A percentile compares a stretch with the other conserved stretches of the same genome.
phyloP scores from a whole-genome alignment of 2,113 vertebrate genomes.

The Aegotheles bennettii region DNA sequence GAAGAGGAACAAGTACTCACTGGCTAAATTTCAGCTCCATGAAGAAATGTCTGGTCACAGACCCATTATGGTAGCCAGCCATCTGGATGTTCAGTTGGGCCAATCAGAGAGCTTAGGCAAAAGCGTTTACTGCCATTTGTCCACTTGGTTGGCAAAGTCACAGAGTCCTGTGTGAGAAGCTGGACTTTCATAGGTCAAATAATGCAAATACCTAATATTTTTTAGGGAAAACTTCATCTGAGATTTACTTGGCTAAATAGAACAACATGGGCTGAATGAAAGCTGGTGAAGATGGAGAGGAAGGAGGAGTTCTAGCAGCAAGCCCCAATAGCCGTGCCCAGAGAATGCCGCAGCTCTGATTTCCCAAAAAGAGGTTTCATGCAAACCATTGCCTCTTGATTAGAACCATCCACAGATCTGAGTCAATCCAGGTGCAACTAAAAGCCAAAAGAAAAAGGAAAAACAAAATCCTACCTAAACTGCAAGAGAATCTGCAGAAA shows the following conservation, averaged over 20 bases:
- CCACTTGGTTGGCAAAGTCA: background rate
- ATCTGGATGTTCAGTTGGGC: background rate
- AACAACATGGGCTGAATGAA: background rate
- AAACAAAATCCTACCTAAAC: background rate
- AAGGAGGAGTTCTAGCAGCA: background rate
- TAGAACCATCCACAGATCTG: background rate
- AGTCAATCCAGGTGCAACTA: background rate
- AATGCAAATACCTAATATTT: background rate
- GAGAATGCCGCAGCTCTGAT: accelerated
- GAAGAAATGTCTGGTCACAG: background rate
- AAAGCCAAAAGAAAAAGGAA: background rate
- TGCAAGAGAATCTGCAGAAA: background rate
- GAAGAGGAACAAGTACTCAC: background rate
- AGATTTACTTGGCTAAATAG: background rate
- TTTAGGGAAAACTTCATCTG: background rate
- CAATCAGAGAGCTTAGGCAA: background rate
- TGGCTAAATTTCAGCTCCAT: background rate
- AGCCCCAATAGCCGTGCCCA: background rate
- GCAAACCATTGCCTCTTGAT: background rate
- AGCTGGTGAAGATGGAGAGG: background rate
- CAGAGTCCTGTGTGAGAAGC: accelerated
- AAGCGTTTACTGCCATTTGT: background rate
- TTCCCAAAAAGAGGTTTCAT: background rate
- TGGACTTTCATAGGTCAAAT: background rate
- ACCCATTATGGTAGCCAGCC: background rate